A percentile compares a stretch with the other conserved stretches of the same genome.
phyloP scores from a whole-genome alignment of 2,797 vertebrate genomes.

The Siniperca undulata region DNA sequence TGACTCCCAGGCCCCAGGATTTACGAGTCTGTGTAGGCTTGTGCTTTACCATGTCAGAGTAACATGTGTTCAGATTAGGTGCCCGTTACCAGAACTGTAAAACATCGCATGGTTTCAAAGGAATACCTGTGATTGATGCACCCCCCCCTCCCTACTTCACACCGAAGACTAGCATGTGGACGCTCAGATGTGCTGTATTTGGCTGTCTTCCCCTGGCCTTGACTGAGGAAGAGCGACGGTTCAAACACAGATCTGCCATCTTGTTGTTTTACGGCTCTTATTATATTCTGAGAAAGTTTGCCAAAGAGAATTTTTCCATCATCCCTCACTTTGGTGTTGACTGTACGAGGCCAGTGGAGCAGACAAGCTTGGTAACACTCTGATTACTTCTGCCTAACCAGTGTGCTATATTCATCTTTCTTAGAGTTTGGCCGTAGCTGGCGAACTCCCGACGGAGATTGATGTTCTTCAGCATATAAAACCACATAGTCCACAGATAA shows the following conservation, averaged over 20 bases:
- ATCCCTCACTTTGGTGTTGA: conserved; percentile 65
- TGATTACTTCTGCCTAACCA: conserved; percentile 65
- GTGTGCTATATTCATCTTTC: conserved; percentile 68
- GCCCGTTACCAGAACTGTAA: conserved; percentile 68
- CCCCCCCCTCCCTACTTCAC: background rate
- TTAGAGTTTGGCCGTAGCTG: conserved; percentile 37
- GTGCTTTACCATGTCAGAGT: conserved; percentile 66
- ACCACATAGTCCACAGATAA: conserved; percentile 43
- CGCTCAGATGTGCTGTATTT: conserved; percentile 21
- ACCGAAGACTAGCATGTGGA: conserved; percentile 21
- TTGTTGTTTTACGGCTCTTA: conserved; percentile 46
- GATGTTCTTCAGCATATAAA: conserved; percentile 53
- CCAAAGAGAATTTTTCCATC: conserved; percentile 59
- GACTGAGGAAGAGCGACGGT: conserved; percentile 6
- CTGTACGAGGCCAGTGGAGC: conserved; percentile 80
- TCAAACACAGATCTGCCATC: conserved; percentile 48
- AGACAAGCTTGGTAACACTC: conserved; percentile 55
- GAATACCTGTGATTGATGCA: conserved; percentile 64
- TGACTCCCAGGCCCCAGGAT: conserved; percentile 65
- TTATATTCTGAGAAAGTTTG: conserved; percentile 63
- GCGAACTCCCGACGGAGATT: conserved; percentile 45
- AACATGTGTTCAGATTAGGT: conserved; percentile 79
- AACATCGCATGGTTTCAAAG: conserved; percentile 78
- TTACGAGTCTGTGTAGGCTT: conserved; percentile 74
- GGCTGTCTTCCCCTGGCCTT: background rate